Evolutionary conservation across 2,113 vertebrate genomes (phyloP), one percentile per base, ranked within the genome.

Genomic region (Oophaga pumilio): DNA sequence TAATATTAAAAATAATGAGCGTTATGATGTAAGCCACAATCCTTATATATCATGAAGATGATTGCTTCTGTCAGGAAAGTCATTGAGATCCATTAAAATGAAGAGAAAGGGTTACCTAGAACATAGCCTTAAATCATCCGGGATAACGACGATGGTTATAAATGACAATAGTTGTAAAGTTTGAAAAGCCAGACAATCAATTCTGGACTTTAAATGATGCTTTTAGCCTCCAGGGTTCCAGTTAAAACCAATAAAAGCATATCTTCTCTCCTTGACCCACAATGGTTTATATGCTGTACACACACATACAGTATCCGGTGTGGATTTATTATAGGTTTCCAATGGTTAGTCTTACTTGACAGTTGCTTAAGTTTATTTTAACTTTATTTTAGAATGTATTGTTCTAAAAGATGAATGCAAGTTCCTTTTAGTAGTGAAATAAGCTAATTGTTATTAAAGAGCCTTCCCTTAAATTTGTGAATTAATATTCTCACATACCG

Each of bases 81-180:
- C 81, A 83, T 52, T 83, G 81, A 68, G n/a, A 83, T 64, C 64
- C 81, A 83, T 83, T 83, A 83, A 28, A 53, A n/a, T 52, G 62
- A 68, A 83, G 59, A 69, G 62, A 83, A 83, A 53, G 81, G 59
- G 81, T 83, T 83, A 83, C 81, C 33, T 69, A 49, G 62, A 83
- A 83, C 62, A 8, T 20, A 71, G n/a, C 82, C 28, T 56, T 74
- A 84, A 53, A 84, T 71, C 82, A 84, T 84, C 50, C n/a, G 50
- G 68, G 68, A 74, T 84, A 84, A 74, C 66, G 66, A 74, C 82
- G 57, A 43, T 73, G 68, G 68, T 59, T 84, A 68, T 84, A 84
- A 84, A 84, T 71, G 82, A 84, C 82, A 84, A 73, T 84, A 73
- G 68, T 73, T 74, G 68, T 84, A 84, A 84, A 84, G 66, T 73